phyloP scores from a whole-genome alignment of 2,888 invertebrate species.

The Mantis religiosa region DNA sequence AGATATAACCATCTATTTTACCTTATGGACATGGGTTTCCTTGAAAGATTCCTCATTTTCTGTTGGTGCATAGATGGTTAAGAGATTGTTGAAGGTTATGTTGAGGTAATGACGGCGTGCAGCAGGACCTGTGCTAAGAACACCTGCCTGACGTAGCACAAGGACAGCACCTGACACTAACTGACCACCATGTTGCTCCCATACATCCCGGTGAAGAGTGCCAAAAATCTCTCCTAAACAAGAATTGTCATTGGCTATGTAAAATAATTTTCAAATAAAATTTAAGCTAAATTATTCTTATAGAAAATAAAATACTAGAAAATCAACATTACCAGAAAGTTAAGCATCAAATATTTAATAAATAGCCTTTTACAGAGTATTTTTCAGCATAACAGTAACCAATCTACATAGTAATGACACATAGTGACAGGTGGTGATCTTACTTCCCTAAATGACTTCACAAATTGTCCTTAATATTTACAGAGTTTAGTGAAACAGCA shows the following conservation, averaged over 20 bases:
- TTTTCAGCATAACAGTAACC: no score
- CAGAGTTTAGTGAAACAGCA: no score
- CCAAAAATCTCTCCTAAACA: conserved; percentile 44
- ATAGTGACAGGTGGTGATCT: no score
- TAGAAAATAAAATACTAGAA: no score
- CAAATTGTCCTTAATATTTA: no score
- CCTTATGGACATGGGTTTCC: neutral
- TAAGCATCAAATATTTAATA: no score
- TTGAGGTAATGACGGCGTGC: conserved; percentile 35
- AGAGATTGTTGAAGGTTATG: conserved; percentile 36
- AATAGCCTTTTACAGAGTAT: no score
- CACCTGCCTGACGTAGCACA: conserved; percentile 36
- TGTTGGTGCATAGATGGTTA: conserved; percentile 32
- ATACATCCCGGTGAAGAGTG: conserved; percentile 45
- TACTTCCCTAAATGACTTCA: no score
- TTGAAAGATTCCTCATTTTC: neutral
- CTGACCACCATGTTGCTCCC: conserved; percentile 38
- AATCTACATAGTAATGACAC: no score
- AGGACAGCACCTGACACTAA: conserved; percentile 35
- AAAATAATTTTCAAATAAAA: no score
- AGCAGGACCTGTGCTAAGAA: conserved; percentile 34
- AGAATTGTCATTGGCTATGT: neutral
- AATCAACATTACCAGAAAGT: no score
- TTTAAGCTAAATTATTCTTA: no score
- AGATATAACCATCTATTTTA: neutral